Evolutionary conservation across 2,888 invertebrate genomes (phyloP).

Genomic region (Piscicola geometra): DNA sequence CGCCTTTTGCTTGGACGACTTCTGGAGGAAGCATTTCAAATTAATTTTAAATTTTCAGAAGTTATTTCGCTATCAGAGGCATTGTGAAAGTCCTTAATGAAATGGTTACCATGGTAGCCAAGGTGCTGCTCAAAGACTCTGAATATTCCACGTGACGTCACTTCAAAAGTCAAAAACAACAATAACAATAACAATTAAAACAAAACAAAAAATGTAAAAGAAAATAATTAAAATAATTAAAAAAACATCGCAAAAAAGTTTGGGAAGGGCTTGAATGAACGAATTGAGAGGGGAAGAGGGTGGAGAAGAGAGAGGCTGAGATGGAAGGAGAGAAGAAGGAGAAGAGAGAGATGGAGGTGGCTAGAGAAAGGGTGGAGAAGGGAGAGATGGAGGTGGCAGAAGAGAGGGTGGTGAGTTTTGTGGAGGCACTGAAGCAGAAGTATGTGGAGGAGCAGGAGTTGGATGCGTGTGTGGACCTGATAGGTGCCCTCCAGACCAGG

Average conservation of each 20-base stretch:
- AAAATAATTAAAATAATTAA: background rate
- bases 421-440: background rate
- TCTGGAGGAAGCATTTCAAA: background rate
- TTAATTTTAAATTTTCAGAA: background rate
- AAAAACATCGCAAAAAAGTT: too few species aligned
- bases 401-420: background rate
- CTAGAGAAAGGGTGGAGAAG: too few species aligned
- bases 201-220: background rate
- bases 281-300: background rate
- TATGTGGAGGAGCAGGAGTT: constrained; percentile 1
- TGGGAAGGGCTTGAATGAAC: background rate
- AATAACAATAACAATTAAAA: background rate
- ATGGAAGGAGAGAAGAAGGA: too few species aligned
- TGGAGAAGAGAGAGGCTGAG: too few species aligned
- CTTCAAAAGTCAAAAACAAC: background rate
- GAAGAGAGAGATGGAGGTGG: too few species aligned
- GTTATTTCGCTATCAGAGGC: too few species aligned
- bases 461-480: background rate
- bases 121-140: too few species aligned
- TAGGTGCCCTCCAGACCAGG: background rate
- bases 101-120: background rate
- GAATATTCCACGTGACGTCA: too few species aligned
- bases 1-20: background rate
- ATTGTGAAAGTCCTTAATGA: too few species aligned
- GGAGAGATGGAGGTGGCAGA: background rate